Evolutionary conservation across 1,140 invertebrate genomes (phyloP).

Genomic region (Delia radicum): DNA sequence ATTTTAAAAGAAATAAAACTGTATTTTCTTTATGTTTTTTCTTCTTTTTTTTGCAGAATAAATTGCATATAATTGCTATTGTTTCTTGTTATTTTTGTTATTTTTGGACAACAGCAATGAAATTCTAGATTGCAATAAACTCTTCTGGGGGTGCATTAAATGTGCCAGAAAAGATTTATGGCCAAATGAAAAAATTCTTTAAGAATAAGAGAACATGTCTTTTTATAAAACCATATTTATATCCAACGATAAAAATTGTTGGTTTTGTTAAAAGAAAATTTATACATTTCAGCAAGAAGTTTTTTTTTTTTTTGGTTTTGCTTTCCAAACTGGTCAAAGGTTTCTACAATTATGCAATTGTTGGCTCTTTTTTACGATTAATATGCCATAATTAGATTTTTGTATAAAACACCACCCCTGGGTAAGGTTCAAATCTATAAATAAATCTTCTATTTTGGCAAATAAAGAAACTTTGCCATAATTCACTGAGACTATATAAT

Average conservation of each 20-base stretch:
- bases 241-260: slow-evolving; percentile 5
- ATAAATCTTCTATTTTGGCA: background rate
- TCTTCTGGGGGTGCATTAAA: background rate
- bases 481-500: background rate
- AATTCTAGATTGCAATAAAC: background rate
- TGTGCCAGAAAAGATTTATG: slow-evolving; percentile 21
- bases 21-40: background rate
- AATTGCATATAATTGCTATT: slow-evolving; percentile 22
- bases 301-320: too few relatives aligned
- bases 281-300: background rate
- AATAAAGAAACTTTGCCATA: slow-evolving; percentile 6
- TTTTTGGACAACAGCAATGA: background rate
- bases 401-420: background rate
- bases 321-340: background rate
- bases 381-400: slow-evolving; percentile 20
- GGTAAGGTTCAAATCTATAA: background rate
- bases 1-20: background rate
- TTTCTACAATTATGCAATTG: background rate
- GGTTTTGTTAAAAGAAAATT: background rate
- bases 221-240: background rate
- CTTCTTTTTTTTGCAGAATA: background rate
- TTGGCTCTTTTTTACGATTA: background rate
- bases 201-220: background rate
- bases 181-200: background rate
- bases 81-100: background rate